A percentile compares a stretch with the other conserved stretches of the same genome.
These are phyloP conservation scores for Drosophila hawaiiensis DNA, from an alignment of 2,888 invertebrate species.

Conservation along the genomic window DNA sequence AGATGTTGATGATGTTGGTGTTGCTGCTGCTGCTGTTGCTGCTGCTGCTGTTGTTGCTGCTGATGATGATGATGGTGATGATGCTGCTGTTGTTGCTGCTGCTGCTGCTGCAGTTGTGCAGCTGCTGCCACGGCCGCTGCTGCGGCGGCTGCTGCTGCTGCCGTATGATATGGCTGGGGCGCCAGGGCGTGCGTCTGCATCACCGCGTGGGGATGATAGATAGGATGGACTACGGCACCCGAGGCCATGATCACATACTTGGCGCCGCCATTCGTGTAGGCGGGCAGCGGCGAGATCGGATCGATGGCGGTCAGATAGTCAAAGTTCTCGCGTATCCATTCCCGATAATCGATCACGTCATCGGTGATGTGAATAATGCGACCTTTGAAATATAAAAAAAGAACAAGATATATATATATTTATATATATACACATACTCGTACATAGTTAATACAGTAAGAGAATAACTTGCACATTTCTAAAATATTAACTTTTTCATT, in stretches of 20 bases:
- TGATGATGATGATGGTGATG: constrained; percentile 53
- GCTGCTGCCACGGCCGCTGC: constrained; percentile 36
- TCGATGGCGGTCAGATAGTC: constrained; percentile 82
- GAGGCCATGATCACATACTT: constrained; percentile 81
- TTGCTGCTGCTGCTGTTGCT: constrained; percentile 40
- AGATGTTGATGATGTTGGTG: constrained; percentile 55
- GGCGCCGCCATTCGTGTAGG: constrained; percentile 63
- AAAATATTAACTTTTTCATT: neutral
- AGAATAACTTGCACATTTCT: neutral
- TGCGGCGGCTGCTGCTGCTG: constrained; percentile 53
- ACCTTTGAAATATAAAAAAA: constrained; percentile 85
- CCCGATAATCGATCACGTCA: constrained; percentile 91
- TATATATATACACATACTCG: neutral
- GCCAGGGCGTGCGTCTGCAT: constrained; percentile 61
- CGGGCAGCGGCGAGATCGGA: constrained; percentile 78
- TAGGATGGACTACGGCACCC: constrained; percentile 73
- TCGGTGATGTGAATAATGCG: constrained; percentile 97
- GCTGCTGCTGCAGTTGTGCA: constrained; percentile 32
- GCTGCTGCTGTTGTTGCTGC: constrained; percentile 31
- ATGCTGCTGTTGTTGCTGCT: constrained; percentile 53
- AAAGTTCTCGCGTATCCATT: constrained; percentile 85
- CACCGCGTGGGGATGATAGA: constrained; percentile 68
- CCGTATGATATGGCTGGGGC: constrained; percentile 57
- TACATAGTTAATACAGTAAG: too few species aligned
- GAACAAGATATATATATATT: neutral